Base-by-base conservation (phyloP, 2,113 vertebrate genomes). In the Ceuthmochares aereus region DNA sequence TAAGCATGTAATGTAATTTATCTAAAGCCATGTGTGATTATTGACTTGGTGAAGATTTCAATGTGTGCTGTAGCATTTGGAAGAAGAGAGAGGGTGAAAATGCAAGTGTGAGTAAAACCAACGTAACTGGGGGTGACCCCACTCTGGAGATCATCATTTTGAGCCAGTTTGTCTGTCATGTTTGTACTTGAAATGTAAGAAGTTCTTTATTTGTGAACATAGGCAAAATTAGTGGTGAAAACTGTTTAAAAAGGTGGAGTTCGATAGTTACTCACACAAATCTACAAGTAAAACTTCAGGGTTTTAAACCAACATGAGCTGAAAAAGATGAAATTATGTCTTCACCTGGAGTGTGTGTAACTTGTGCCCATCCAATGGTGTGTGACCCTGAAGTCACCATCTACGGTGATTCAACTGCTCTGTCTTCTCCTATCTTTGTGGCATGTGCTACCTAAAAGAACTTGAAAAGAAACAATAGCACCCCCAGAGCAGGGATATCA, bases 121-220 rank as follows among this genome's bases (percentile, higher is more conserved):
- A 3, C 0, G 0, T 11, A 69, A 60, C 0, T 32, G 14, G 4
- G 19, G 14, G 4, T 68, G 19, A 86, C 2, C 3, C 29, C 27
- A 29, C 15, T 2, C 0, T 0, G 0, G 36, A 23, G 6, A 7
- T 60, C 22, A 8, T 67, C 36, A 16, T 75, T 87, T 40, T 22
- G 18, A 37, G 26, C 36, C 25, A 42, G 10, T 68, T 79, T 66
- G 12, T 32, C 42, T 32, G 29, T 42, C 0, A 0, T 27, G 20
- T 12, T 34, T 56, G 60, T 14, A 7, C 8, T 60, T 78, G 40
- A 78, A 55, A 66, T 13, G 32, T 60, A 45, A 21, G 25, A 59
- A 52, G 10, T 21, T 14, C 29, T 52, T 77, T 20, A 34, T 11
- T 72, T 81, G 4, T 7, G 19, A 37, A 10, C 16, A 12, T 19